Base-by-base conservation (phyloP, 2,113 vertebrate species). In the Podarcis muralis region DNA sequence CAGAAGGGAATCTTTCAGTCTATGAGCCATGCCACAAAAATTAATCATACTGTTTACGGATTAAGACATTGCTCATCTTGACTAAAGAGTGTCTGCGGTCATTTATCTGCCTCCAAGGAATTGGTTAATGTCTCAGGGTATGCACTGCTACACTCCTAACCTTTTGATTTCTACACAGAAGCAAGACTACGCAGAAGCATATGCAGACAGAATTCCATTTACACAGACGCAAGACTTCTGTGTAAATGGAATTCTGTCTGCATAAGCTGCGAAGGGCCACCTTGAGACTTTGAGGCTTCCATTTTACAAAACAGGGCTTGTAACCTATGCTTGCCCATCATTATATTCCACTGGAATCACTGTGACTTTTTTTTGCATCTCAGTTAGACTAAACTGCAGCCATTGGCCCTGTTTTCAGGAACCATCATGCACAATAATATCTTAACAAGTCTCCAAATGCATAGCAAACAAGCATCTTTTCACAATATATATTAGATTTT, bases 31-130 rank as follows among this genome's bases (percentile, higher is more conserved):
- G 40, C 75, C 37, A 86, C 37, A 30, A 79, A 86, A 79, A 86
- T 86, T 68, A 79, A 86, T 69, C 37, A 86, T 68, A 79, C 62
- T 48, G 20, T 59, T 53, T 62, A 30, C 57, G 68, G 53, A 86
- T 85, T 86, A 78, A 86, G 59, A 68, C 75, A 79, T 68, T 48
- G 37, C 23, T 79, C 12, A 6, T 69, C 37, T 86, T 43, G 20
- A 43, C 72, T 86, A 78, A 86, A 79, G 62, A 86, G 65, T 40
- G 5, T 53, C 13, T 48, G 65, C 1, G 37, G 27, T 86, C 75
- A 86, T 86, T 86, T 76, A 86, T 86, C 27, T 86, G 37, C 65
- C 85, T 68, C 75, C 35, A 76, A 79, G 62, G 75, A 66, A 78
- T 53, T 86, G 37, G 62, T 43, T 77, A 79, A 69, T 79, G 37